Evolutionary conservation across 2,113 vertebrate genomes (phyloP), one percentile per base, ranked within the genome.

Genomic region (Galeopterus variegatus): DNA sequence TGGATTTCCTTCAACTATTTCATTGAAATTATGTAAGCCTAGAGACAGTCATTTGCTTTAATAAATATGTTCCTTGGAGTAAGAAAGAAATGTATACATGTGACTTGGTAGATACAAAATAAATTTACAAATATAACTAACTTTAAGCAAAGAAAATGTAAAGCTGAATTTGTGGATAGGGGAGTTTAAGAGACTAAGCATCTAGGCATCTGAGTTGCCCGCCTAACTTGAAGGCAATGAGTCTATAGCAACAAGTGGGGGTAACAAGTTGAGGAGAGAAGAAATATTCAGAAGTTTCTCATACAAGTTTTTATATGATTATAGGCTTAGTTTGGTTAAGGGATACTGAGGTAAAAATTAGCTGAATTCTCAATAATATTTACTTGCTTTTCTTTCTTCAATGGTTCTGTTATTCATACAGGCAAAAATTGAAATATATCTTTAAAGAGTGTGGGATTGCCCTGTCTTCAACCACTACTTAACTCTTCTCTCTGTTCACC

Each of bases 111-210:
- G n/a, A 64, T 45, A 80, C 15, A n/a, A 95, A 84, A 73, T 36
- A 75, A 84, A 92, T 89, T 70, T 89, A 88, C 8, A 31, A 62
- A 82, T 54, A n/a, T 75, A 81, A 58, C 73, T 56, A 50, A 89
- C 6, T 48, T 9, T 90, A 81, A 81, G 65, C 13, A 52, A 36
- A 77, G 52, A 87, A 24, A 41, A 17, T 45, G 24, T 65, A 19
- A 64, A 87, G 28, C 64, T 64, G 8, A 31, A 19, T 64, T 65
- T 56, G 18, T 69, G 33, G 28, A 80, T 41, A 73, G 6, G 8
- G 62, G 6, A 19, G 13, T 81, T 50, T 65, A 91, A 73, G n/a
- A 67, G 36, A 88, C 36, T 81, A 91, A 77, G 64, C 45, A 79
- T 54, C 24, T 87, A 73, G 48, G n/a, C 64, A 21, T 91, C 19